A percentile compares a stretch with the other conserved stretches of the same genome.
phyloP scores from a whole-genome alignment of 35 echinoderm and acorn worm genomes.

The Eucidaris tribuloides region DNA sequence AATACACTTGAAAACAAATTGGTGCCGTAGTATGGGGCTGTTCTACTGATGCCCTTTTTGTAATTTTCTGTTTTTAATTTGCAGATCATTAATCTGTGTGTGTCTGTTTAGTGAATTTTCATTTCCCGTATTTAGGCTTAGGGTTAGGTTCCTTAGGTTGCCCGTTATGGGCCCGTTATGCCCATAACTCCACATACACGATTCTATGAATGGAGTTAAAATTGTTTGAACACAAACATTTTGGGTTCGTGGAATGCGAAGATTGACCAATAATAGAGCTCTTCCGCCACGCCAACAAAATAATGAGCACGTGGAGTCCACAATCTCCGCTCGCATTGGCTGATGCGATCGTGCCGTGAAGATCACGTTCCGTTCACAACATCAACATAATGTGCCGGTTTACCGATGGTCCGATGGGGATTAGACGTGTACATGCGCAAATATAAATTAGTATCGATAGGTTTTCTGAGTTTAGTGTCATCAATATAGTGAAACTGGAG shows the following conservation, averaged over 20 bases:
- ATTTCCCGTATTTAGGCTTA: too few species aligned
- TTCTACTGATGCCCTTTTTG: too few species aligned
- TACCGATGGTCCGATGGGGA: background rate
- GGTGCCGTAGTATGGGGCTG: too few species aligned
- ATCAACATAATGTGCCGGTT: conserved; percentile 12
- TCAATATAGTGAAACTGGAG: background rate
- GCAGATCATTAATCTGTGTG: too few species aligned
- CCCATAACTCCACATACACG: too few species aligned
- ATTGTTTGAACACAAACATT: conserved; percentile 14
- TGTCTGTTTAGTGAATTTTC: too few species aligned
- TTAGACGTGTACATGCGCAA: background rate
- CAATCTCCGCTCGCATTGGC: background rate
- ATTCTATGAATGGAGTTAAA: too few species aligned
- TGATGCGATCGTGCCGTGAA: too few species aligned
- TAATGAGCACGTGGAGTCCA: background rate
- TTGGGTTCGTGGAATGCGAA: background rate
- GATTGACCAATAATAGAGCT: background rate
- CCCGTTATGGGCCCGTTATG: too few species aligned
- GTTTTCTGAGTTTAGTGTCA: background rate
- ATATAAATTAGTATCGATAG: background rate
- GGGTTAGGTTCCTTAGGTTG: too few species aligned
- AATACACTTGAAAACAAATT: too few species aligned
- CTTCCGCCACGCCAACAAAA: background rate
- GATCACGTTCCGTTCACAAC: background rate
- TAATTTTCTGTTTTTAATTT: too few species aligned